Evolutionary conservation across 2,888 invertebrate species (phyloP).

Genomic region (Caenorhabditis sp.): DNA sequence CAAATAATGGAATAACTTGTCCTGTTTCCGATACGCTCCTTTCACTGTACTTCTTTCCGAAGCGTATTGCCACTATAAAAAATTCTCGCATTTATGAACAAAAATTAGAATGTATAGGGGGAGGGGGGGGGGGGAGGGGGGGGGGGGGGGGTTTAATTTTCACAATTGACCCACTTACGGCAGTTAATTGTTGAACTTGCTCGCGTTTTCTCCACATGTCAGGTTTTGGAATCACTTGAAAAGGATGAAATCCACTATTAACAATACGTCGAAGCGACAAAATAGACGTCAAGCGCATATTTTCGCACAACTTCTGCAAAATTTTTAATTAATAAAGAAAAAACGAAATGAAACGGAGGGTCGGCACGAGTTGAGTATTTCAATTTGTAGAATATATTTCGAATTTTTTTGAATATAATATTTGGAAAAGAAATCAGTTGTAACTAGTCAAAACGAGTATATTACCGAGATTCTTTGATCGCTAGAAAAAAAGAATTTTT

Average conservation of each 20-base stretch:
- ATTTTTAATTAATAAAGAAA: not conserved
- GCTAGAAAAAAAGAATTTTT: no score
- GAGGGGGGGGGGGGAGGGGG: no score
- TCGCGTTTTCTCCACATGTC: constrained; percentile 65
- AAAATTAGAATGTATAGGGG: no score
- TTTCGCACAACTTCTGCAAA: not conserved
- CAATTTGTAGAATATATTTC: no score
- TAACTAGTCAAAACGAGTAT: no score
- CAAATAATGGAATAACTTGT: constrained; percentile 66
- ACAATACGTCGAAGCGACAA: constrained; percentile 61
- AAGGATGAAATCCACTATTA: constrained; percentile 65
- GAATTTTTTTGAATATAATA: no score
- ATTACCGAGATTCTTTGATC: no score
- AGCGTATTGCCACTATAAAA: constrained; percentile 69
- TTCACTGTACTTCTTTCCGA: constrained; percentile 58
- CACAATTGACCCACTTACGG: constrained; percentile 46
- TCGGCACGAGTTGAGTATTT: no score
- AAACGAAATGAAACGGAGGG: not conserved
- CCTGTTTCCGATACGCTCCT: constrained; percentile 56
- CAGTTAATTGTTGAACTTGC: constrained; percentile 60
- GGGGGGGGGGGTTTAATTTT: no score
- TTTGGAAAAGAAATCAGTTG: no score
- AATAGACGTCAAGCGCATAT: constrained; percentile 32
- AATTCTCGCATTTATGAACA: no score
- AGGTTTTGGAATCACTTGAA: constrained; percentile 65